Conservation (phyloP, 2,113 vertebrate species). For the Bujurquina vittata region DNA sequence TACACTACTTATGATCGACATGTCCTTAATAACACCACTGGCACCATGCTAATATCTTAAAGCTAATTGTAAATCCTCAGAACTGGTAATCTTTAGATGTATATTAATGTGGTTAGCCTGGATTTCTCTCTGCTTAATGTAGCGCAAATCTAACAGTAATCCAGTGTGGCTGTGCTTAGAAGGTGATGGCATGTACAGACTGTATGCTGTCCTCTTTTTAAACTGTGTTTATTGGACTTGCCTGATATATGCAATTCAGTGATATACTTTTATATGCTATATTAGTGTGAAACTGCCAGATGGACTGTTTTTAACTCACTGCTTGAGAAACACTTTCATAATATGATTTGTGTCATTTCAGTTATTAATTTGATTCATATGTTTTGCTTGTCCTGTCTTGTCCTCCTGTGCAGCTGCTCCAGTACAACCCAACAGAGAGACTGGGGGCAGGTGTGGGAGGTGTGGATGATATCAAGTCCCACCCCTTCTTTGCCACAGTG, state of each 20-base stretch:
- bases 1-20: neutral
- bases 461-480: slow-evolving; percentile 96
- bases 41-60: slow-evolving; percentile 30
- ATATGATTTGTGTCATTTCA: neutral
- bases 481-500: slow-evolving; percentile 92
- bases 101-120: slow-evolving; percentile 14
- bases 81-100: slow-evolving; percentile 36
- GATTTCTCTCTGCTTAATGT: slow-evolving; percentile 26
- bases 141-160: neutral
- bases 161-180: neutral
- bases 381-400: slow-evolving; percentile 5
- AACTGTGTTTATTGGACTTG: neutral
- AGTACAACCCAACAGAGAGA: slow-evolving; percentile 93
- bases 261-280: neutral
- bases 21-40: slow-evolving; percentile 26
- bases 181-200: neutral
- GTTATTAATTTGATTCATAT: neutral
- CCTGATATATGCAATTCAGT: neutral
- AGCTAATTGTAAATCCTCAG: slow-evolving; percentile 39
- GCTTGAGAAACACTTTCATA: neutral
- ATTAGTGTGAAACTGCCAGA: neutral
- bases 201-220: neutral
- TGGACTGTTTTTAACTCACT: neutral
- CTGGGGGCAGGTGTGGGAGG: slow-evolving; percentile 93
- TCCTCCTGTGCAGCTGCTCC: slow-evolving; percentile 87